A percentile compares a stretch with the other conserved stretches of the same genome.
Conservation (phyloP, 92 coral and sea anemone species). For the Siderastrea siderea region DNA sequence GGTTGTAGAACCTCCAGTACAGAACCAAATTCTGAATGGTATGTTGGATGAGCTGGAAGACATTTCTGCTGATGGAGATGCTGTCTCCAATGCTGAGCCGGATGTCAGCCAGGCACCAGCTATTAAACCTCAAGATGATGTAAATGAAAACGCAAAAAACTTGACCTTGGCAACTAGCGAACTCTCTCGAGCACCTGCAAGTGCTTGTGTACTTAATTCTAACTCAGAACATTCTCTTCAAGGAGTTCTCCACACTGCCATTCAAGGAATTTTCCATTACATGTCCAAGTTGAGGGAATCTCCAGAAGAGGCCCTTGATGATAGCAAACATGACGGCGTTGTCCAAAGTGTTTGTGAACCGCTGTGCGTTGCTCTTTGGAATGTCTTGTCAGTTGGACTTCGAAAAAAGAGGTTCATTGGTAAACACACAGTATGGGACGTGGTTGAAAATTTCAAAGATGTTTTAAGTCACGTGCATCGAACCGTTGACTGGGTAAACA, state of each 20-base stretch:
- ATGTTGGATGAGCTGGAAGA: neutral
- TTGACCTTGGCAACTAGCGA: neutral
- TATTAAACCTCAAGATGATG: neutral
- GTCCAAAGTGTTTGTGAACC: slow-evolving; percentile 13
- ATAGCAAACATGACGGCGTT: slow-evolving; percentile 1
- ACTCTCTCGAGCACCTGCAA: neutral
- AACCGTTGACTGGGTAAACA: slow-evolving; percentile 39
- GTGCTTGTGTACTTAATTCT: neutral
- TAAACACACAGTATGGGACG: slow-evolving; percentile 33
- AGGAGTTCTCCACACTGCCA: neutral
- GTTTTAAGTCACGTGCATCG: neutral
- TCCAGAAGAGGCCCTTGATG: slow-evolving; percentile 17
- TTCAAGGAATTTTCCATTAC: slow-evolving; percentile 17
- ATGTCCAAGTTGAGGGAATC: neutral
- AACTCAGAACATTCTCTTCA: neutral
- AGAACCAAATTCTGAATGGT: slow-evolving; percentile 1
- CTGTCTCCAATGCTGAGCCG: neutral
- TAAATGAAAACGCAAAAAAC: neutral
- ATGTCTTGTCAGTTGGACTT: slow-evolving; percentile 31
- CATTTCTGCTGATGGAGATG: neutral
- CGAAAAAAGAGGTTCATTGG: slow-evolving; percentile 14
- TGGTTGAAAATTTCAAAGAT: slow-evolving; percentile 24
- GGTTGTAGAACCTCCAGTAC: neutral
- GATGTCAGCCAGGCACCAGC: neutral
- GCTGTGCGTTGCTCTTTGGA: slow-evolving; percentile 33